Evolutionary conservation across 2,888 invertebrate species (phyloP).

Genomic region (Leptogaster cylindrica): DNA sequence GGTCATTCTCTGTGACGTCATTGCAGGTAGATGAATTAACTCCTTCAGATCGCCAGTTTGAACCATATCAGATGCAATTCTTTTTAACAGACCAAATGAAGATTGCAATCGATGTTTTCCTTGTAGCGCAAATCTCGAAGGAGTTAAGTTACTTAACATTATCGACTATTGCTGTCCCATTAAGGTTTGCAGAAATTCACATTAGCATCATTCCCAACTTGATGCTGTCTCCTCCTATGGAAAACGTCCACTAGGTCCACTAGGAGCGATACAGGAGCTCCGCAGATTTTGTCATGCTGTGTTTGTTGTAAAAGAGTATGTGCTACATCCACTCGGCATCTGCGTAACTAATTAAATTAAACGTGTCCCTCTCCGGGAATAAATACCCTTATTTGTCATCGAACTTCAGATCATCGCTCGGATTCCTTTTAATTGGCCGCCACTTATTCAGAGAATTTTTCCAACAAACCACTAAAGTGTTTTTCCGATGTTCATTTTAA

Average conservation of each 20-base stretch:
- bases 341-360: conserved; percentile 37
- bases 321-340: background rate
- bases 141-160: conserved; percentile 30
- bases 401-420: background rate
- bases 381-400: conserved; percentile 25
- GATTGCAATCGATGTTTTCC: background rate
- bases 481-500: no score
- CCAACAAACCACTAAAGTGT: no score
- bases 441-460: conserved; percentile 9
- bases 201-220: conserved; percentile 19
- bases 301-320: background rate
- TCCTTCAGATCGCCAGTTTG: conserved; percentile 40
- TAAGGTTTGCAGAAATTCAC: conserved; percentile 30
- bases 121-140: conserved; percentile 15
- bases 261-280: no score
- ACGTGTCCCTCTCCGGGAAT: conserved; percentile 1
- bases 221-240: conserved; percentile 29
- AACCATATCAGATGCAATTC: conserved; percentile 37
- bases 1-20: conserved; percentile 44
- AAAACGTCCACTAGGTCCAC: no score
- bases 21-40: conserved; percentile 23
- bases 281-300: background rate
- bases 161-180: conserved; percentile 25
- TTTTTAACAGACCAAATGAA: conserved; percentile 3
- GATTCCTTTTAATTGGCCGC: background rate